Evolutionary conservation across 2,888 invertebrate species (phyloP).

Genomic region (Gandaritis pyraliata): DNA sequence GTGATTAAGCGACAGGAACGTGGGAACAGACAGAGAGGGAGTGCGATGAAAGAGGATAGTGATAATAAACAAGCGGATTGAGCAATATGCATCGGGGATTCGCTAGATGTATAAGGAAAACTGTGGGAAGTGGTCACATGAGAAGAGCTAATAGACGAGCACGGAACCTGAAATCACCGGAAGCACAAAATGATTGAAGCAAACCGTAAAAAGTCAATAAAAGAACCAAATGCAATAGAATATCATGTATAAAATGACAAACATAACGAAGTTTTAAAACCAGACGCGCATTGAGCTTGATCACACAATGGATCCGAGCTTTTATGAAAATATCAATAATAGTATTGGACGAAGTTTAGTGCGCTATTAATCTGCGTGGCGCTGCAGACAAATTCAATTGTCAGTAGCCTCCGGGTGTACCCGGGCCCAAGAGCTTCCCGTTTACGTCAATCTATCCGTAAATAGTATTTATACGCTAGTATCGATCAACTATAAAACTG

Average conservation of each 20-base stretch:
- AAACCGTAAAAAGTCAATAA: constrained; percentile 60
- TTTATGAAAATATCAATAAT: constrained; percentile 78
- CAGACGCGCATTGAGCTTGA: constrained; percentile 59
- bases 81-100: constrained; percentile 44
- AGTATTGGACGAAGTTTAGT: constrained; percentile 76
- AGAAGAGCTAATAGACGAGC: constrained; percentile 34
- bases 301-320: constrained; percentile 64
- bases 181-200: constrained; percentile 57
- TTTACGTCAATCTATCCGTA: constrained; percentile 71
- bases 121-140: constrained; percentile 37
- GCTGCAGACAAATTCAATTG: constrained; percentile 84
- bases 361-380: constrained; percentile 75
- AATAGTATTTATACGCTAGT: constrained; percentile 66
- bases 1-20: constrained; percentile 76
- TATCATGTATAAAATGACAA: constrained; percentile 62
- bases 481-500: constrained; percentile 48
- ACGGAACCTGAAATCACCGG: constrained; percentile 36
- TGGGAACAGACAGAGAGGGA: constrained; percentile 73
- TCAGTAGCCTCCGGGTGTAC: constrained; percentile 65
- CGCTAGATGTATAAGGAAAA: constrained; percentile 37
- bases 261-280: constrained; percentile 67
- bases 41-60: constrained; percentile 60
- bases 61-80: constrained; percentile 53
- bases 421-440: constrained; percentile 73
- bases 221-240: constrained; percentile 58